Evolutionary conservation across 2,113 vertebrate species (phyloP), one percentile per base, ranked within the genome.

Genomic region (Carassius auratus): DNA sequence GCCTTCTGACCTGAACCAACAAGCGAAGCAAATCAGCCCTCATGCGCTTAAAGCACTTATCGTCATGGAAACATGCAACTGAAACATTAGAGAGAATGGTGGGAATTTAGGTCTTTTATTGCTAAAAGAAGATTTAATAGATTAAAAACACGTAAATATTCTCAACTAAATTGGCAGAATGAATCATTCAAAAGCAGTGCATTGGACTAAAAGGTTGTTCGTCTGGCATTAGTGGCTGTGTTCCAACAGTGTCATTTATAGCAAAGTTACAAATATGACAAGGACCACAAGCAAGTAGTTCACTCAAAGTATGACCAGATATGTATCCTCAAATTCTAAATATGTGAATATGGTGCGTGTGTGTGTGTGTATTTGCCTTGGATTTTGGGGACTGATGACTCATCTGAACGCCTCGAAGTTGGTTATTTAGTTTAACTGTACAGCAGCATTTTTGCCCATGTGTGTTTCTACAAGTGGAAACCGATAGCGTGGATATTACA

Each of bases 121-220:
- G 7, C 81, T 86, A 81, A 86, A 86, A 48, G 15, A 57, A 78
- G 14, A 69, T 30, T 62, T 81, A 62, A 85, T 85, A 81, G 76
- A 85, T 81, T 85, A 81, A 85, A 85, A 85, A 80, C 38, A 48
- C 2, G 10, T 13, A 9, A 8, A 8, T 45, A 52, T 52, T 13
- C 1, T 52, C 50, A 52, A 52, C 13, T 9, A 45, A 45, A 45
- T 45, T 45, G 42, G 1, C 42, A 45, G 42, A 45, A 45, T 45
- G 42, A 45, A 45, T 45, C 42, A 45, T 9, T 45, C 42, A 48
- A 48, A 73, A 42, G 36, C 76, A 19, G 9, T 3, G n/a, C 66
- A 5, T 8, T 66, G 84, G 62, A 61, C 36, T 73, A 52, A 78
- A 10, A 85, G 84, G 64, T 15, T 79, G 76, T 5, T 23, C 1